Conservation (phyloP, 2,113 vertebrate species). For the Petroica traversi region DNA sequence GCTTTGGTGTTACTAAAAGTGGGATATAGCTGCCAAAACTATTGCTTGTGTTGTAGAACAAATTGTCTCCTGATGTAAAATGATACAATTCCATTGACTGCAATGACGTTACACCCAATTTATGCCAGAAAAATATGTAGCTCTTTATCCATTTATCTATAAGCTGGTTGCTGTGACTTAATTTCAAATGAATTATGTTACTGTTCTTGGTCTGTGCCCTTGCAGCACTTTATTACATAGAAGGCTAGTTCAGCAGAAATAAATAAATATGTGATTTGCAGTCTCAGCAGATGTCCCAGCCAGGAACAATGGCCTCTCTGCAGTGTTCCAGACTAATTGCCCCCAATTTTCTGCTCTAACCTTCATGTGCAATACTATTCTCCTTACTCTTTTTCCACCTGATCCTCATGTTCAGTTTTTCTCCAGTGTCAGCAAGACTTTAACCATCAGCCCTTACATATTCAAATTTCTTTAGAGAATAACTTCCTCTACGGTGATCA, state of each 20-base stretch:
- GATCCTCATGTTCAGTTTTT: not conserved
- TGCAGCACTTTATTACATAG: slow-evolving; percentile 60
- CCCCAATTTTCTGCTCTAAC: slow-evolving; percentile 44
- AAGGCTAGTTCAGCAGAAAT: slow-evolving; percentile 67
- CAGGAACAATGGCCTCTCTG: slow-evolving; percentile 54
- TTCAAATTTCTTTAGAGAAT: slow-evolving; percentile 25
- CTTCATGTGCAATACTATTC: not conserved
- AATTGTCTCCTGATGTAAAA: slow-evolving; percentile 32
- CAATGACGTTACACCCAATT: slow-evolving; percentile 5
- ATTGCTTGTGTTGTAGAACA: slow-evolving; percentile 11
- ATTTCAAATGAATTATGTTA: slow-evolving; percentile 63
- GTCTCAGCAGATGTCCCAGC: slow-evolving; percentile 46
- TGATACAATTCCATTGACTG: slow-evolving; percentile 26
- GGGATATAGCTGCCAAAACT: not conserved
- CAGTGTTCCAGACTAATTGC: slow-evolving; percentile 56
- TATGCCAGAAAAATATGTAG: slow-evolving; percentile 21
- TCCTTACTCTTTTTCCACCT: not conserved
- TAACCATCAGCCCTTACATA: not conserved
- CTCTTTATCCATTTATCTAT: slow-evolving; percentile 61
- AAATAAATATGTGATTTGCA: slow-evolving; percentile 65
- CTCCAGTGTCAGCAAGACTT: not conserved
- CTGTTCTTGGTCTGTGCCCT: slow-evolving; percentile 52
- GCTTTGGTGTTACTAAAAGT: not conserved
- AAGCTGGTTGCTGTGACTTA: slow-evolving; percentile 47
- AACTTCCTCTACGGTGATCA: not conserved